Percentiles rank a stretch among this genome's conserved stretches.
phyloP scores from a whole-genome alignment of 2,888 invertebrate species.

The Drosophila dives region DNA sequence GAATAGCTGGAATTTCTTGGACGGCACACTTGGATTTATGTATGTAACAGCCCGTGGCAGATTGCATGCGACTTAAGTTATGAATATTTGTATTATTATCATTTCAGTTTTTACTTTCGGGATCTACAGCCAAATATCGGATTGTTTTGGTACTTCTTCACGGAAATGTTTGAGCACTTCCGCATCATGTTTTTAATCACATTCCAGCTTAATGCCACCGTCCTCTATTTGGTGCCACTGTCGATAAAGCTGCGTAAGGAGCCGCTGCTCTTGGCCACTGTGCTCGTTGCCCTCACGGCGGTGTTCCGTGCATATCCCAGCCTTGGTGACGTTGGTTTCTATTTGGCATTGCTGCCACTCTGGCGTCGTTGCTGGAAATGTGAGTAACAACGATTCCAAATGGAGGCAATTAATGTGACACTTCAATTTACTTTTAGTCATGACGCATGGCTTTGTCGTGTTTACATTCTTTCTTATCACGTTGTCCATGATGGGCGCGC shows the following conservation, averaged over 20 bases:
- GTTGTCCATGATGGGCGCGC: constrained; percentile 95
- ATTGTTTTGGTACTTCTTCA: constrained; percentile 99
- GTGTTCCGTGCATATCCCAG: constrained; percentile 99
- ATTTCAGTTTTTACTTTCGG: constrained; percentile 91
- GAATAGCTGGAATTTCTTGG: constrained; percentile 88
- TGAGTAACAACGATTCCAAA: constrained; percentile 85
- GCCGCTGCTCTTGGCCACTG: constrained; percentile 92
- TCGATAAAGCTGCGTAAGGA: constrained; percentile 91
- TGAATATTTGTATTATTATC: neutral
- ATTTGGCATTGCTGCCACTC: constrained; percentile 94
- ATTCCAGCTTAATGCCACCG: constrained; percentile 97
- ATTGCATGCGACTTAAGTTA: neutral
- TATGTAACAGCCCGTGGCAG: constrained; percentile 85
- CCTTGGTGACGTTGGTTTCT: constrained; percentile 97
- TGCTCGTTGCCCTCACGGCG: constrained; percentile 92
- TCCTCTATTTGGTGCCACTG: constrained; percentile 95
- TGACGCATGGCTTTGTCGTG: constrained; percentile 97
- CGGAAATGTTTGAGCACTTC: constrained; percentile 99
- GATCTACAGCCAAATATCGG: constrained; percentile 99
- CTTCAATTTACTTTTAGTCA: constrained; percentile 87
- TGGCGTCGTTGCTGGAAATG: constrained; percentile 95
- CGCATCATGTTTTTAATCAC: constrained; percentile 96
- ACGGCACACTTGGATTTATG: constrained; percentile 93
- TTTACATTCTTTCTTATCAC: constrained; percentile 96
- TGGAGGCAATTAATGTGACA: neutral